A percentile compares a stretch with the other conserved stretches of the same genome.
phyloP scores from a whole-genome alignment of 2,797 vertebrate species.

The Limnodromus scolopaceus region DNA sequence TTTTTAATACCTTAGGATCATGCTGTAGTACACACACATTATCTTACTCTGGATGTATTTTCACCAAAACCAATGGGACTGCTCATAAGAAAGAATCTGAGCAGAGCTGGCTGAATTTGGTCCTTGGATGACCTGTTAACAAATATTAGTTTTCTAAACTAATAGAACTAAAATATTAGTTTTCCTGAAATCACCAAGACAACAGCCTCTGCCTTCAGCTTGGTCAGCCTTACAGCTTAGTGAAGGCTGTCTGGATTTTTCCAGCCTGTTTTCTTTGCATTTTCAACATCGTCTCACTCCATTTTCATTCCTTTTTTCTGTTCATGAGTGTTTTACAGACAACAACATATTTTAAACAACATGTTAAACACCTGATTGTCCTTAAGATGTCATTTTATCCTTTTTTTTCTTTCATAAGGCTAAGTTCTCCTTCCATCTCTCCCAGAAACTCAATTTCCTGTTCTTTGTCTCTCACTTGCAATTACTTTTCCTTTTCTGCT shows the following conservation, averaged over 20 bases:
- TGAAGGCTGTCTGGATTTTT: neutral
- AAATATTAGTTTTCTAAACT: neutral
- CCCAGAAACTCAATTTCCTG: neutral
- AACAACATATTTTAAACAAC: neutral
- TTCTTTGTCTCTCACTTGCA: neutral
- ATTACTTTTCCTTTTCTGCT: neutral
- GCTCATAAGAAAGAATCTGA: neutral
- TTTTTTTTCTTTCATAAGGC: neutral
- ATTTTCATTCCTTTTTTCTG: neutral
- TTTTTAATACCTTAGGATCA: neutral
- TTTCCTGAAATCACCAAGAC: neutral
- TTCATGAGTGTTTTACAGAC: neutral
- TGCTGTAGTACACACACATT: neutral
- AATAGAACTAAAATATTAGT: rapidly evolving
- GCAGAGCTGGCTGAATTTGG: neutral
- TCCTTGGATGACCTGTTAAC: neutral
- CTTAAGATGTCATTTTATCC: neutral
- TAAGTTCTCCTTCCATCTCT: neutral
- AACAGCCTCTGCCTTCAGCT: neutral
- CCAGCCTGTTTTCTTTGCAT: neutral
- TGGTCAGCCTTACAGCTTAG: neutral
- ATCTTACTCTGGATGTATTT: neutral
- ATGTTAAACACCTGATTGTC: neutral
- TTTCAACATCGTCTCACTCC: neutral
- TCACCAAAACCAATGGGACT: neutral